A percentile compares a stretch with the other conserved stretches of the same genome.
Evolutionary conservation across 1,140 invertebrate genomes (phyloP).

Genomic region (Drosophila rufa): DNA sequence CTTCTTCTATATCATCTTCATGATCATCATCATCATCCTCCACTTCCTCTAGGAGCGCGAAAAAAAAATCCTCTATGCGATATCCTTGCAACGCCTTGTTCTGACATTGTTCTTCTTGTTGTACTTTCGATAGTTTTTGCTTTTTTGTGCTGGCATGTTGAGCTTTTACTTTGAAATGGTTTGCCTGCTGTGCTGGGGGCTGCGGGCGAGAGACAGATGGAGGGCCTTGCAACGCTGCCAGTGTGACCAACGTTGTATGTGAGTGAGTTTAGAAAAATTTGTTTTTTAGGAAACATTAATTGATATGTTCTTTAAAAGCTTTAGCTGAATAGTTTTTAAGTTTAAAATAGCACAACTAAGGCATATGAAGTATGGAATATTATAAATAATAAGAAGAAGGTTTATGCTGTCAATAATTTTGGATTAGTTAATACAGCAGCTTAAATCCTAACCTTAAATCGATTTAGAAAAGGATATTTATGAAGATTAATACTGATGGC

Average conservation of each 20-base stretch:
- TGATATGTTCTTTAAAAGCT: slow-evolving; percentile 4
- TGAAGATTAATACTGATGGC: slow-evolving; percentile 10
- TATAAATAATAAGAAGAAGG: background rate
- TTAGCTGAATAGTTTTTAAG: background rate
- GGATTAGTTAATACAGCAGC: background rate
- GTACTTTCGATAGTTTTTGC: slow-evolving; percentile 69
- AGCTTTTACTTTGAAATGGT: slow-evolving; percentile 83
- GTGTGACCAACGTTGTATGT: slow-evolving; percentile 23
- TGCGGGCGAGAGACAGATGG: slow-evolving; percentile 34
- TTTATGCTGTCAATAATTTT: background rate
- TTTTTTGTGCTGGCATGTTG: slow-evolving; percentile 75
- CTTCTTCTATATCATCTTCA: slow-evolving; percentile 37
- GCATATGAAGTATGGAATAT: background rate
- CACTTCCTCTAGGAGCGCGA: slow-evolving; percentile 10
- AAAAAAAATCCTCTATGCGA: slow-evolving; percentile 8
- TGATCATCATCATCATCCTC: slow-evolving; percentile 26
- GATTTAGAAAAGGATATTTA: background rate
- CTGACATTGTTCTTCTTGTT: slow-evolving; percentile 37
- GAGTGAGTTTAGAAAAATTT: background rate
- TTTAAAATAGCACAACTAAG: too few species aligned
- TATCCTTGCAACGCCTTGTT: slow-evolving; percentile 10
- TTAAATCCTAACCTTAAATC: slow-evolving; percentile 6
- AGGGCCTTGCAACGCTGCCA: slow-evolving; percentile 7
- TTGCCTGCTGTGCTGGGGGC: slow-evolving; percentile 58
- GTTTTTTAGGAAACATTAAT: background rate